Evolutionary conservation across 2,113 vertebrate genomes (phyloP).

Genomic region (Chelonoidis abingdonii): DNA sequence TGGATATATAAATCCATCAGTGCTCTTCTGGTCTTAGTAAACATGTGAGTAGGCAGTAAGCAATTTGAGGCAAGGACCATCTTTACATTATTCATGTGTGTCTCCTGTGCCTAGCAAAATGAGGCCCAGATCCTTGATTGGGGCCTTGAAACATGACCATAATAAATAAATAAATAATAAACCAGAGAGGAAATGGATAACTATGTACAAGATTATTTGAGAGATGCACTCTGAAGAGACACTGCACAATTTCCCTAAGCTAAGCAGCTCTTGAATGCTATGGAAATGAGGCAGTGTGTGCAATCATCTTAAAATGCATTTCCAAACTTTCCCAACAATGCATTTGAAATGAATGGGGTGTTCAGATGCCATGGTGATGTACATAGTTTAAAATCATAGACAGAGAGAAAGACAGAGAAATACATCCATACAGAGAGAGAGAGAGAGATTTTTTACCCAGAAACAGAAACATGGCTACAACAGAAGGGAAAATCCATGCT

Average conservation of each 20-base stretch:
- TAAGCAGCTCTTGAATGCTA: not conserved
- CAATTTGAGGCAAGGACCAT: not conserved
- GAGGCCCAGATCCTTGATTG: not conserved
- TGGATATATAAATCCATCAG: slow-evolving; percentile 24
- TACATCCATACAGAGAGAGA: rapidly evolving
- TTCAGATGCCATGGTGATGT: not conserved
- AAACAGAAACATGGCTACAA: not conserved
- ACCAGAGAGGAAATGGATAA: not conserved
- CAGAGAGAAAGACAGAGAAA: rapidly evolving
- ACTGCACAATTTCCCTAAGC: not conserved
- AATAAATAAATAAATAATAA: not conserved
- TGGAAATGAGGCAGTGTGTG: not conserved
- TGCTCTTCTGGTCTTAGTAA: slow-evolving; percentile 7
- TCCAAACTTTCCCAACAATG: not conserved
- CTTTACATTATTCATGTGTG: not conserved
- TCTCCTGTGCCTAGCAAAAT: not conserved
- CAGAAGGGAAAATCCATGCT: not conserved
- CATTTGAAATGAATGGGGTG: rapidly evolving
- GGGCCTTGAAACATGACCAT: not conserved
- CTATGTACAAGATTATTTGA: rapidly evolving
- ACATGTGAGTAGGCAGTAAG: slow-evolving; percentile 44
- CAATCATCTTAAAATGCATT: not conserved
- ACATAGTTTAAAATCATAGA: not conserved
- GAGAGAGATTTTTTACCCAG: not conserved
- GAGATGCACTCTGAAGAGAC: not conserved